A percentile compares a stretch with the other conserved stretches of the same genome.
These are phyloP conservation scores for Chrysolina americana DNA, from an alignment of 2,888 invertebrate species.

Conservation along the genomic window DNA sequence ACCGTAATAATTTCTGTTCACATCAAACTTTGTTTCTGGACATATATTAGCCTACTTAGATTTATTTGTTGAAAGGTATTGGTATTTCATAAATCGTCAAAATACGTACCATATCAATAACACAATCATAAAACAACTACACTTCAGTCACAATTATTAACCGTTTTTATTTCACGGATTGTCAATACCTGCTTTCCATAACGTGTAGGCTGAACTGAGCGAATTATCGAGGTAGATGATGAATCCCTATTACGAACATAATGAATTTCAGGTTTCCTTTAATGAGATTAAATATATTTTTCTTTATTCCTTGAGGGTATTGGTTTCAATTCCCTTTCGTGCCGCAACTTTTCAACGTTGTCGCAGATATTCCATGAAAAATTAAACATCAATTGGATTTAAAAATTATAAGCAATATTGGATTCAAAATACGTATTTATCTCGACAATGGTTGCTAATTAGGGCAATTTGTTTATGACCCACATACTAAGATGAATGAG, in stretches of 20 bases:
- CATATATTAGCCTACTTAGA: too few species aligned
- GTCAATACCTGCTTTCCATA: conserved; percentile 11
- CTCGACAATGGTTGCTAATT: conserved; percentile 36
- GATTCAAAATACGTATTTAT: conserved; percentile 25
- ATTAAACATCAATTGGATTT: conserved; percentile 10
- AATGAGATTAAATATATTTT: conserved; percentile 58
- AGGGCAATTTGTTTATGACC: conserved; percentile 38
- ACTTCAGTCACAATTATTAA: not conserved
- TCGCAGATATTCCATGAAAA: not conserved
- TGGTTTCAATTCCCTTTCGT: conserved; percentile 5
- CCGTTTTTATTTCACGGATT: not conserved
- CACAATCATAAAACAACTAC: not conserved
- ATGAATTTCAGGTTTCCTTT: conserved; percentile 54
- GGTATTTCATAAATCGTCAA: too few species aligned
- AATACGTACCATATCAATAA: not conserved
- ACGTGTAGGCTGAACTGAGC: conserved; percentile 35
- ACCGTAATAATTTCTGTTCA: too few species aligned
- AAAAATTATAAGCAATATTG: conserved; percentile 28
- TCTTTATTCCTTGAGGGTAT: conserved; percentile 33
- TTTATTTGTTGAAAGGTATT: too few species aligned
- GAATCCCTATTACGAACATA: conserved; percentile 49
- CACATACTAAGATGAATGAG: conserved; percentile 18
- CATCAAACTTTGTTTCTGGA: too few species aligned
- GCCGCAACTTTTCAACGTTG: not conserved
- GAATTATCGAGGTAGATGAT: conserved; percentile 41